Percentiles rank a stretch among this genome's conserved stretches.
phyloP scores from a whole-genome alignment of 2,797 vertebrate genomes.

The Alca torda region DNA sequence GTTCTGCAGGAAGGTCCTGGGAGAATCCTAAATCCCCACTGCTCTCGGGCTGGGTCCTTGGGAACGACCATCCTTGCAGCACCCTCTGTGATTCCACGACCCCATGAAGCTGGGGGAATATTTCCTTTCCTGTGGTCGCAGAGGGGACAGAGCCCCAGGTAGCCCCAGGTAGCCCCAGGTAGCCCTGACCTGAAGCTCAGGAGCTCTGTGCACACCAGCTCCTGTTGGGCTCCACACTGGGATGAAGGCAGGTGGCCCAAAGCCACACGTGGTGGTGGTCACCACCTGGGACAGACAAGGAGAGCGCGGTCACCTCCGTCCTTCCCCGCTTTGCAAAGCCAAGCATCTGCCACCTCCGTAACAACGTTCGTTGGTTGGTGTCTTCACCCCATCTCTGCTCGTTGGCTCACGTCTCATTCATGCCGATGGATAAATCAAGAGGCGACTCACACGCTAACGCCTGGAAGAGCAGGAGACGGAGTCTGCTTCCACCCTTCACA shows the following conservation, averaged over 20 bases:
- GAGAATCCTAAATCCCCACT: background rate
- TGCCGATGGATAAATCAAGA: background rate
- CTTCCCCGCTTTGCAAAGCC: background rate
- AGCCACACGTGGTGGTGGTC: background rate
- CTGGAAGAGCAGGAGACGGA: background rate
- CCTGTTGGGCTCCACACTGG: background rate
- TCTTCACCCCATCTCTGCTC: background rate
- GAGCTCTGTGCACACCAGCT: background rate
- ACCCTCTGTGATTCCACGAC: background rate
- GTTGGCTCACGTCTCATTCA: fast-evolving
- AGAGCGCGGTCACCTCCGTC: background rate
- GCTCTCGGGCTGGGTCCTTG: fast-evolving
- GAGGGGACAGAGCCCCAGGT: background rate
- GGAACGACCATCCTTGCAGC: fast-evolving
- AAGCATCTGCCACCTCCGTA: background rate
- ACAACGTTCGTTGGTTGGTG: fast-evolving
- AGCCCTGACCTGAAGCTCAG: background rate
- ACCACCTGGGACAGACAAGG: background rate
- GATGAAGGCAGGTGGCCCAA: background rate
- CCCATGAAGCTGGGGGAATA: fast-evolving
- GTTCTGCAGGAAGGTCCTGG: background rate
- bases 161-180: background rate
- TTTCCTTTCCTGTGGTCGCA: background rate
- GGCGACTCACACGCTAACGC: fast-evolving
- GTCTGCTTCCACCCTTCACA: background rate